Conservation (phyloP, 2,888 invertebrate species). For the Cantharis lateralis region DNA sequence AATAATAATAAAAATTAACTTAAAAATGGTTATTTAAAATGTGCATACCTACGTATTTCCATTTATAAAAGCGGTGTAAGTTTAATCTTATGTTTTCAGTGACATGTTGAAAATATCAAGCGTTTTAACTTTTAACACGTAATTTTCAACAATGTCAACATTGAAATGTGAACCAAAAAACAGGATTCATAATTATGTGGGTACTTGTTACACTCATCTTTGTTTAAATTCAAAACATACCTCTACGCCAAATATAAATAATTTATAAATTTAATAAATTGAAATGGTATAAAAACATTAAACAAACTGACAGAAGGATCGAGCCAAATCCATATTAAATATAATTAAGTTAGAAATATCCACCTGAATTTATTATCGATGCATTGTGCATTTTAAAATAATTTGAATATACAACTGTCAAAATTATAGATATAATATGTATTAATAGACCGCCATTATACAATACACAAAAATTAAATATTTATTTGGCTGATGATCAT, state of each 20-base stretch:
- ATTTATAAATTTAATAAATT: not conserved
- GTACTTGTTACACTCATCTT: not conserved
- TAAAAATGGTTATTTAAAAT: not conserved
- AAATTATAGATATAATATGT: not conserved
- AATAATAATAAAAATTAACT: no score
- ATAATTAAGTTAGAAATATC: no score
- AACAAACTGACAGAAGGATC: not conserved
- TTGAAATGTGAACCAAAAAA: conserved; percentile 4
- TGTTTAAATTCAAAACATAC: not conserved
- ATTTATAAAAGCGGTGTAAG: not conserved
- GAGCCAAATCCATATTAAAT: not conserved
- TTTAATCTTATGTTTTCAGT: not conserved
- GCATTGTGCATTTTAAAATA: not conserved
- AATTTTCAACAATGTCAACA: conserved; percentile 4
- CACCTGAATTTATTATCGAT: no score
- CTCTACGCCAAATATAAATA: not conserved
- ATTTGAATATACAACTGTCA: not conserved
- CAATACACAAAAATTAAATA: not conserved
- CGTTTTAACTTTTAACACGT: conserved; percentile 2
- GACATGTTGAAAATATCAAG: not conserved
- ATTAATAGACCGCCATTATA: not conserved
- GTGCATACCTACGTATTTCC: not conserved
- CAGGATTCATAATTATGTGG: not conserved
- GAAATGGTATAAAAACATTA: not conserved
- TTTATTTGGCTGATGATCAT: not conserved